Conservation (phyloP, 2,888 invertebrate species). For the Dicyrtomina minuta region DNA sequence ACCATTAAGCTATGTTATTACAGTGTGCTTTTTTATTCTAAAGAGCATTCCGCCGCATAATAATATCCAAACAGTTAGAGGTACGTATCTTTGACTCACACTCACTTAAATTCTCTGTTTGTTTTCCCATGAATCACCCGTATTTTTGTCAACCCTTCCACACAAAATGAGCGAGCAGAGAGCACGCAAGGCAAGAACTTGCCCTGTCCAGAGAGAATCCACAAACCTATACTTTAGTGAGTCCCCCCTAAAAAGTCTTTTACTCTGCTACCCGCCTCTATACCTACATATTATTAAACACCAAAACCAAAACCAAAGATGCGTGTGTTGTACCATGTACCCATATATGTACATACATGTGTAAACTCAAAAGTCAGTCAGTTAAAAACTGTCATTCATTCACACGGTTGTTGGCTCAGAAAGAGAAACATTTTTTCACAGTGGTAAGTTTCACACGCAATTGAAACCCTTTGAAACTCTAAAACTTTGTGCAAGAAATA, state of each 20-base stretch:
- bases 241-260: too few relatives aligned
- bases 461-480: background rate
- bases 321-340: slow-evolving; percentile 4
- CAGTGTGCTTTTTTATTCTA: background rate
- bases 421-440: slow-evolving; percentile 19
- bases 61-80: background rate
- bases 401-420: slow-evolving; percentile 18
- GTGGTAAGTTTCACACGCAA: slow-evolving; percentile 31
- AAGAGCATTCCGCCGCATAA: slow-evolving; percentile 13
- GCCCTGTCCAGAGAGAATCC: background rate
- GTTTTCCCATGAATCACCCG: slow-evolving; percentile 45
- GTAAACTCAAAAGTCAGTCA: slow-evolving; percentile 4
- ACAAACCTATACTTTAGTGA: too few relatives aligned
- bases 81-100: background rate
- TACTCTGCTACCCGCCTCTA: background rate
- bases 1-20: slow-evolving; percentile 11
- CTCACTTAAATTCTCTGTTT: slow-evolving; percentile 34
- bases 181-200: slow-evolving; percentile 14
- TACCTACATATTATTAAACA: background rate
- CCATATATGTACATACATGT: slow-evolving; percentile 7
- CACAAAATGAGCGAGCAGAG: slow-evolving; percentile 12
- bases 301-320: slow-evolving; percentile 2
- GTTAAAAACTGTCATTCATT: slow-evolving; percentile 31
- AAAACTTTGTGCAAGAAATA: background rate
- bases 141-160: slow-evolving; percentile 41